Base-by-base conservation (phyloP, 2,797 vertebrate species). In the Arnoldichthys spilopterus region DNA sequence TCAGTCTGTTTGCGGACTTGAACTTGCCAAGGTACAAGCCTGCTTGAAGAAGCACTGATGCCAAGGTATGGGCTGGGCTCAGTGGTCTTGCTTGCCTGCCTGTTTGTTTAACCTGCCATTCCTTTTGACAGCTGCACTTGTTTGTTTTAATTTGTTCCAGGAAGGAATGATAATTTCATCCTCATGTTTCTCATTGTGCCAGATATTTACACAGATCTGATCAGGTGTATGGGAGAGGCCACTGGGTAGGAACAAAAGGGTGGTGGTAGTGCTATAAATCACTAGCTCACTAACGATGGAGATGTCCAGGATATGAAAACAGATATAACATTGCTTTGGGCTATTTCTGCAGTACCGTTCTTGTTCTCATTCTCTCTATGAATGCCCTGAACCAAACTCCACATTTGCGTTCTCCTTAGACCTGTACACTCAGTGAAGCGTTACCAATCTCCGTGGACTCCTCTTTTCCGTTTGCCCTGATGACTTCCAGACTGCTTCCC, bases 111-210 rank as follows among this genome's bases (percentile, higher is more conserved):
- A 80, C 84, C 77, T 72, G 58, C 82, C 74, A 78, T 85, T 85
- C 82, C 77, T 26, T 34, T 64, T 76, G 83, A 90, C 86, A 78
- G 84, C 82, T 78, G 76, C 63, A 82, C 84, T 76, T 90, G 86
- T 90, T 90, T 87, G 85, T 83, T 91, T 90, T 87, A 88, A 91
- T 90, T 90, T 86, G 85, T 85, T 83, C 51, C 74, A 75, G 80
- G 85, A 88, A 88, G 84, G 87, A 84, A 82, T 86, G 72, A 87
- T 88, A 88, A 87, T 87, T 89, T 86, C 26, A 72, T 85, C 74
- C 84, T 84, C 84, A 86, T 86, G 79, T 84, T 84, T 74, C 78
- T 72, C 53, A 77, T 77, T 58, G 56, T 20, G 67, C 76, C 78
- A 86, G 87, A 89, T 92, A 87, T 92, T 91, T 92, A 85, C 82